Evolutionary conservation across 35 echinoderm and acorn worm species (phyloP).

Genomic region (Lytechinus variegatus): DNA sequence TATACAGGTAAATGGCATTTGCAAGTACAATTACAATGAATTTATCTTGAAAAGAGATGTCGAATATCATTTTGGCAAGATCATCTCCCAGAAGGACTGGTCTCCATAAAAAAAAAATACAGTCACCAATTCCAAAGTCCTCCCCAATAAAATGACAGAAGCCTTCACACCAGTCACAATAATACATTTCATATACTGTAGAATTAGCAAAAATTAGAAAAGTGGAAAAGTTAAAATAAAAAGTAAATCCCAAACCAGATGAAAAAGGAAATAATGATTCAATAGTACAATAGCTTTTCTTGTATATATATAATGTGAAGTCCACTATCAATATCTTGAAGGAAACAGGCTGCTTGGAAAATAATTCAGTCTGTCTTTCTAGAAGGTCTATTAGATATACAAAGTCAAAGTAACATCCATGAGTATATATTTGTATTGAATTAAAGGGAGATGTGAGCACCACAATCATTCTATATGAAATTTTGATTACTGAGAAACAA

Average conservation of each 20-base stretch:
- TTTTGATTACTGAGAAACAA: not conserved
- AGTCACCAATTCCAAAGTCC: not conserved
- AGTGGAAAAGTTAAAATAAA: not conserved
- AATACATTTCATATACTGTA: not conserved
- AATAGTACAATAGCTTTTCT: not conserved
- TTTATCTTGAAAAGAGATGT: not conserved
- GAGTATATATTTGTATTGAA: not conserved
- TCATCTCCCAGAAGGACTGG: not conserved
- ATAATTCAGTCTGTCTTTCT: not conserved
- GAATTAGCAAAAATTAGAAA: not conserved
- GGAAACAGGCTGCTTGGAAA: not conserved
- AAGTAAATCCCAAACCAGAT: not conserved
- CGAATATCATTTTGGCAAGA: not conserved
- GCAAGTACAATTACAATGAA: not conserved
- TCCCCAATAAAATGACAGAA: not conserved
- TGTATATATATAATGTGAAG: not conserved
- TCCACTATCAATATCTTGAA: not conserved
- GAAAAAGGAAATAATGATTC: not conserved
- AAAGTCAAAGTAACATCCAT: not conserved
- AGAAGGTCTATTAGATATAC: not conserved
- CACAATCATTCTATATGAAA: not conserved
- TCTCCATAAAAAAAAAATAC: not conserved
- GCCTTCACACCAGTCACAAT: not conserved
- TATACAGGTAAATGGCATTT: not conserved
- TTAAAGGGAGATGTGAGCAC: not conserved